phyloP scores from a whole-genome alignment of 2,797 vertebrate genomes.

The Sebastes baramenuke region DNA sequence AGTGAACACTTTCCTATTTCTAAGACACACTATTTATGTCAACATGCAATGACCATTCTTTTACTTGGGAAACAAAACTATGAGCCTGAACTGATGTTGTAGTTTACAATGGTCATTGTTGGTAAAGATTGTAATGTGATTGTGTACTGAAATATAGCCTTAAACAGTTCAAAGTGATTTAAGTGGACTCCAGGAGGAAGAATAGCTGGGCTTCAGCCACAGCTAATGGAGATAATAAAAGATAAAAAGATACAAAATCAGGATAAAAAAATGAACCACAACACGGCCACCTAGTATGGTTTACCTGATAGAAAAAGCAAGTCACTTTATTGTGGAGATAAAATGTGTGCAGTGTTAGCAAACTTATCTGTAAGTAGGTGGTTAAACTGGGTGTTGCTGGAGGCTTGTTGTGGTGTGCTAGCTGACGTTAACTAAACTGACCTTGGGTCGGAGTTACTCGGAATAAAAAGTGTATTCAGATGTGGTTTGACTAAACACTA shows the following conservation, averaged over 20 bases:
- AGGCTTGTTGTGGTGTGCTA: neutral
- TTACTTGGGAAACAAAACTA: neutral
- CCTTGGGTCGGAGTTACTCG: constrained; percentile 26
- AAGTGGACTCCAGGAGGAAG: no score
- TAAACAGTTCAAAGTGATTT: no score
- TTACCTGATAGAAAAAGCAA: neutral
- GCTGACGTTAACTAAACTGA: constrained; percentile 29
- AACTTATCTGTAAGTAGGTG: neutral
- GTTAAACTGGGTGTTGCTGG: no score
- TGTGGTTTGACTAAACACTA: no score
- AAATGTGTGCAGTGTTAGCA: neutral
- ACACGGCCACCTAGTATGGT: neutral
- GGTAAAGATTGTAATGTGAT: no score
- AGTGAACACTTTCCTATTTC: no score
- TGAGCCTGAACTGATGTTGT: neutral
- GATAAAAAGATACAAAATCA: no score
- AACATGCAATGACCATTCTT: neutral
- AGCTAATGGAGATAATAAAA: no score
- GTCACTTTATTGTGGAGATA: neutral
- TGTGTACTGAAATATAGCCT: no score
- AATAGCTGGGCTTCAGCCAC: no score
- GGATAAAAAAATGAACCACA: neutral
- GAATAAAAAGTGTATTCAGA: neutral
- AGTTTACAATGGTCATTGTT: neutral
- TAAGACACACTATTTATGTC: neutral